Conservation (phyloP, 2,888 invertebrate genomes). For the Xylota segnis region DNA sequence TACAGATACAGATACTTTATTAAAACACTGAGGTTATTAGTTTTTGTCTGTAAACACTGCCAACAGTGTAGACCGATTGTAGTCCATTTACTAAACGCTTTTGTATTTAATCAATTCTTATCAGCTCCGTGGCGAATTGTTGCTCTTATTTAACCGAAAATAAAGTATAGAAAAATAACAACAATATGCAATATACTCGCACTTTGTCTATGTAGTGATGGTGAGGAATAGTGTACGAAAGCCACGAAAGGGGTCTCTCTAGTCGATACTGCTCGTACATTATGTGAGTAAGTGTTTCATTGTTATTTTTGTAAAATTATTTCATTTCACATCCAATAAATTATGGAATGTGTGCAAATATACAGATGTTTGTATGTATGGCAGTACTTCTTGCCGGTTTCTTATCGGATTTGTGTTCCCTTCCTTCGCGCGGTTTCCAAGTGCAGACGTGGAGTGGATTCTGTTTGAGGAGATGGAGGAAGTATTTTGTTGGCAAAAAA, state of each 20-base stretch:
- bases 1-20: neutral
- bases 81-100: constrained; percentile 56
- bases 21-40: neutral
- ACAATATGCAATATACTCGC: constrained; percentile 3
- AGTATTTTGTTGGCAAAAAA: constrained; percentile 31
- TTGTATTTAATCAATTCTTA: constrained; percentile 68
- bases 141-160: constrained; percentile 50
- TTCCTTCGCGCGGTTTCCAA: neutral
- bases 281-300: constrained; percentile 32
- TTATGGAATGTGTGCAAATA: constrained; percentile 15
- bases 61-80: constrained; percentile 28
- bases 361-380: neutral
- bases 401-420: constrained; percentile 33
- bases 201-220: neutral
- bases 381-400: constrained; percentile 17
- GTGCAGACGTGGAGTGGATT: neutral
- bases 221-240: neutral
- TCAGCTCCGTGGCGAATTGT: constrained; percentile 51
- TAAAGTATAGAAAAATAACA: constrained; percentile 20
- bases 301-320: constrained; percentile 45
- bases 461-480: constrained; percentile 22
- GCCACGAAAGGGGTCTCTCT: neutral
- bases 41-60: constrained; percentile 14
- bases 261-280: neutral
- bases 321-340: constrained; percentile 32